phyloP scores from a whole-genome alignment of 2,888 invertebrate species.

The Linnaemya tessellans region DNA sequence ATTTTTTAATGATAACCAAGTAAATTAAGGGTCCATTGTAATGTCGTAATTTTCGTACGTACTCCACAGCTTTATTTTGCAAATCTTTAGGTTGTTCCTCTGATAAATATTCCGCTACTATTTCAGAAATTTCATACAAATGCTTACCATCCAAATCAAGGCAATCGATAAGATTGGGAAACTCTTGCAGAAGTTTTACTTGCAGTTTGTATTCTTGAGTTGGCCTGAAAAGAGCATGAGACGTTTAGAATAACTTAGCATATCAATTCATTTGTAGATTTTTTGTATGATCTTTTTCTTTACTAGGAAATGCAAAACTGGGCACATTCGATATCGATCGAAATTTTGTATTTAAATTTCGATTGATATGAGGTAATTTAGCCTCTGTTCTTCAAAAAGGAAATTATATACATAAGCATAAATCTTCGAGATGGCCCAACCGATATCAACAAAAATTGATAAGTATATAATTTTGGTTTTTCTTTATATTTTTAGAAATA shows the following conservation, averaged over 20 bases:
- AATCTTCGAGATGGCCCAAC: no score
- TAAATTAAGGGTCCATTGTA: slow-evolving; percentile 81
- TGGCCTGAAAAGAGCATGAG: slow-evolving; percentile 73
- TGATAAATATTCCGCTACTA: slow-evolving; percentile 77
- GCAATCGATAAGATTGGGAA: slow-evolving; percentile 77
- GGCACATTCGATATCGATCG: no score
- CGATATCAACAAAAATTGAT: no score
- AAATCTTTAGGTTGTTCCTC: slow-evolving; percentile 78
- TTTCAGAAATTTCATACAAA: slow-evolving; percentile 79
- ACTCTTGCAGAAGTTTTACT: slow-evolving; percentile 78
- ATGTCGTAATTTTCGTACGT: slow-evolving; percentile 74
- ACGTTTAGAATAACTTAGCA: neutral
- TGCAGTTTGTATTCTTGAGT: slow-evolving; percentile 82
- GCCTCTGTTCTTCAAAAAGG: no score
- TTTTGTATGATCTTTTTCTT: no score
- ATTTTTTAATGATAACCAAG: slow-evolving; percentile 77
- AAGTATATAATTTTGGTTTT: no score
- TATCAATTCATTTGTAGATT: neutral
- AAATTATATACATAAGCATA: no score
- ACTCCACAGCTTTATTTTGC: slow-evolving; percentile 77
- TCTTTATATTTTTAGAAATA: no score
- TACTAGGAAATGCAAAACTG: neutral
- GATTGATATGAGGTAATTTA: no score
- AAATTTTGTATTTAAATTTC: no score
- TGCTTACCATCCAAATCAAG: slow-evolving; percentile 80